A percentile compares a stretch with the other conserved stretches of the same genome.
These are phyloP conservation scores for Grammomys dolichurus DNA, from an alignment of 2,113 vertebrate genomes.

Conservation along the genomic window DNA sequence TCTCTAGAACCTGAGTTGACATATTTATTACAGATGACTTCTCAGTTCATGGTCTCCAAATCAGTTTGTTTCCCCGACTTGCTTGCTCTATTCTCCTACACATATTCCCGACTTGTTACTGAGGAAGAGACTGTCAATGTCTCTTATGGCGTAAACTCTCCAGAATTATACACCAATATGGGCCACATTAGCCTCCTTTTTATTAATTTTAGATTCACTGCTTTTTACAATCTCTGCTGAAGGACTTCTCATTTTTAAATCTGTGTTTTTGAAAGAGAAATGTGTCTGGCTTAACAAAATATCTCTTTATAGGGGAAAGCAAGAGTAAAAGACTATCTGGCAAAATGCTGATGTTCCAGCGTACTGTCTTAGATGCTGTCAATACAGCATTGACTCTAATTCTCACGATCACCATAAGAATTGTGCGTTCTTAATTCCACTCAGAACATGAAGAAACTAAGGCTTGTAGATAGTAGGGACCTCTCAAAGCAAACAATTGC, in stretches of 20 bases:
- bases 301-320: neutral
- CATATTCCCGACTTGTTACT: neutral
- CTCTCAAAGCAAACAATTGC: neutral
- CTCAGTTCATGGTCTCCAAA: neutral
- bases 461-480: neutral
- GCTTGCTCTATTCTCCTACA: neutral
- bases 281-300: neutral
- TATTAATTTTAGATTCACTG: slow-evolving; percentile 59
- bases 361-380: neutral
- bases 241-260: slow-evolving; percentile 47
- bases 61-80: neutral
- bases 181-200: neutral
- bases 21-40: neutral
- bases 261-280: slow-evolving; percentile 53
- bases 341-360: neutral
- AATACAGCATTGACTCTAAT: slow-evolving; percentile 17
- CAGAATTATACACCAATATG: slow-evolving; percentile 41
- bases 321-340: neutral
- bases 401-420: neutral
- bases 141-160: neutral
- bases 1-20: slow-evolving; percentile 13
- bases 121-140: slow-evolving; percentile 39
- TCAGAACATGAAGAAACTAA: neutral
- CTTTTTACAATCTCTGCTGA: slow-evolving; percentile 37
- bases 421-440: neutral